Evolutionary conservation across 1,140 invertebrate genomes (phyloP), one percentile per base, ranked within the genome.

Genomic region (Bacillus rossius): DNA sequence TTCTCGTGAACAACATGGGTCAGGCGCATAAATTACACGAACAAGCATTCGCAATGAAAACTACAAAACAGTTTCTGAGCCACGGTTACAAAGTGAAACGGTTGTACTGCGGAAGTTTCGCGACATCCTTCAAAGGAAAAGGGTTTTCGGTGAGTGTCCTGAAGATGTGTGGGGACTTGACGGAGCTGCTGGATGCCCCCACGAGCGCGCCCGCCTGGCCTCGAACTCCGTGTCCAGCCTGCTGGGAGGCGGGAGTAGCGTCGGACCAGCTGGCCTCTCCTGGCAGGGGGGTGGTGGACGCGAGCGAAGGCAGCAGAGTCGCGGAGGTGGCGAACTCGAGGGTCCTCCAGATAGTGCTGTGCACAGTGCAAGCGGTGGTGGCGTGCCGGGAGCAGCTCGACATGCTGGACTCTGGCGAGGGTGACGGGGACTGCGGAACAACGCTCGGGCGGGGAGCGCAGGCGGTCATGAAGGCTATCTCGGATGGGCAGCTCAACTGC

Each of bases 401-500:
- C 71, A 70, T 69, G 38, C 75, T 88, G 50, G 86, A 88, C 67
- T 64, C 68, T 4, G 77, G 80, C 59, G 72, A 64, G 64, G 83
- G 84, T 14, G 83, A 85, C 71, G 83, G 83, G 2, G 81, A 88
- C 67, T 84, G 81, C 70, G 87, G 87, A 5, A 79, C 75, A 13
- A 83, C 79, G 29, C 68, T 88, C 48, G 71, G 75, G 17, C 64
- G 66, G n/a, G 80, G 77, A 5, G 79, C 83, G n/a, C 67, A 75
- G 66, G 73, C 68, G 13, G 65, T 78, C 55, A 68, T 70, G 65
- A 41, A 23, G 37, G 67, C 61, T 14, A 67, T 68, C 14, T 57
- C 65, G 52, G 66, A 68, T 7, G 48, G 20, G 20, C 29, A 17
- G 19, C 7, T 62, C 40, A 50, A 8, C 20, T 23, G 50, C 58